phyloP scores from a whole-genome alignment of 2,888 invertebrate species.

The Chloroclysta siterata region DNA sequence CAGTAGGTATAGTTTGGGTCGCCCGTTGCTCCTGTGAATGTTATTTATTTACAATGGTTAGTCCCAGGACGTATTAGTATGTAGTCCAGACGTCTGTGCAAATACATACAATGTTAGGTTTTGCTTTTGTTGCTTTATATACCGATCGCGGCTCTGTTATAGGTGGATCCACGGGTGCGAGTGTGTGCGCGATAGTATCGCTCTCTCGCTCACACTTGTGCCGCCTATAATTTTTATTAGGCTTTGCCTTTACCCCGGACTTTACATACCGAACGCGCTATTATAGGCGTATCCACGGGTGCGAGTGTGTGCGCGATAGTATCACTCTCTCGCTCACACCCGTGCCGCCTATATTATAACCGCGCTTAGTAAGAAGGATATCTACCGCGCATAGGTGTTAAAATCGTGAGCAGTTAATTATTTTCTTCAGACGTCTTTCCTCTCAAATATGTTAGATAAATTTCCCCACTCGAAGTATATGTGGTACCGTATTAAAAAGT shows the following conservation, averaged over 20 bases:
- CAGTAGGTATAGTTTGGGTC: slow-evolving; percentile 66
- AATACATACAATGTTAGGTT: neutral
- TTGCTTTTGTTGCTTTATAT: neutral
- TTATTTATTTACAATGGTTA: slow-evolving; percentile 55
- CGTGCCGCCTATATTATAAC: no score
- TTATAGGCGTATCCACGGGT: no score
- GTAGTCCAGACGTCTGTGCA: slow-evolving; percentile 1
- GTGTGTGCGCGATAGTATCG: no score
- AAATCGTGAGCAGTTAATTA: no score
- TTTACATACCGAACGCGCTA: no score
- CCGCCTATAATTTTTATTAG: no score
- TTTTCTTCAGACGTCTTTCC: neutral
- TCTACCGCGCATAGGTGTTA: neutral
- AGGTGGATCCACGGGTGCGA: neutral
- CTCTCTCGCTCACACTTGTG: no score
- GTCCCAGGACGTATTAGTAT: slow-evolving; percentile 31
- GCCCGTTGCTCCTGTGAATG: slow-evolving; percentile 72
- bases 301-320: neutral
- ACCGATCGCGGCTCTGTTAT: neutral
- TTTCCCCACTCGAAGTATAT: slow-evolving; percentile 1
- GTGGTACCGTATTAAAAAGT: slow-evolving; percentile 2
- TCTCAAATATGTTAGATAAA: slow-evolving; percentile 15
- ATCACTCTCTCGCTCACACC: neutral
- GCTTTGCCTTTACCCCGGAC: neutral
- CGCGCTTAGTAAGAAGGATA: neutral